Base-by-base conservation (phyloP, 2,113 vertebrate genomes). In the Euleptes europaea region DNA sequence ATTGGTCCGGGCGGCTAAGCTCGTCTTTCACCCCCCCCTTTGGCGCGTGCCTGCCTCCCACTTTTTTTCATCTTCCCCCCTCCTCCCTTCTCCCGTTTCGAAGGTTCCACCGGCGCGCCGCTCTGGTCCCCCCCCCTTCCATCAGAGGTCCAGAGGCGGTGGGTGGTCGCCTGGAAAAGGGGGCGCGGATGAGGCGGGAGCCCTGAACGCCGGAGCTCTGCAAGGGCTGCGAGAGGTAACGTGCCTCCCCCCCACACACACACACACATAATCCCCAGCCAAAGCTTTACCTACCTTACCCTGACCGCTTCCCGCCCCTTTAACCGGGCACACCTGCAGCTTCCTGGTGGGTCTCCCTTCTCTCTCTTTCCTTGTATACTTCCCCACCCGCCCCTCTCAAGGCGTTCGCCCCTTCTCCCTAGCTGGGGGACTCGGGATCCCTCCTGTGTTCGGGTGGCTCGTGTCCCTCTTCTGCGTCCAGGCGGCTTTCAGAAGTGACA, bases 341-440 rank as follows among this genome's bases (percentile, higher is more conserved):
- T 26, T 10, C 0, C 1, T 0, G 0, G 1, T 5, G 47, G 5
- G 3, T 0, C 1, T 8, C 4, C 13, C 17, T 0, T 4, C 17
- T 54, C 17, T 2, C 2, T 15, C 0, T 2, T 3, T 5, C 14
- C 13, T 3, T 42, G 10, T 23, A 6, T 6, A 1, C 26, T 1
- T 2, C 15, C 8, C 4, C 57, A 57, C 26, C 57, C 57, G 4
- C 21, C 3, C 57, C 17, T 5, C 1, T 19, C 9, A 12, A 54
- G 51, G 60, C 60, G 10, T 26, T 28, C 60, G 60, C 60, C 2
- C 60, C 7, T 28, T 28, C 60, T 63, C n/a, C 26, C 40, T 19
- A 8, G 28, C 13, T 8, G 28, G 49, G n/a, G 31, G 31, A n/a
- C 19, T 51, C 5, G 28, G 49, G n/a, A n/a, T 23, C 8, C 35